Conservation (phyloP, 2,113 vertebrate species). For the Etia nguti region DNA sequence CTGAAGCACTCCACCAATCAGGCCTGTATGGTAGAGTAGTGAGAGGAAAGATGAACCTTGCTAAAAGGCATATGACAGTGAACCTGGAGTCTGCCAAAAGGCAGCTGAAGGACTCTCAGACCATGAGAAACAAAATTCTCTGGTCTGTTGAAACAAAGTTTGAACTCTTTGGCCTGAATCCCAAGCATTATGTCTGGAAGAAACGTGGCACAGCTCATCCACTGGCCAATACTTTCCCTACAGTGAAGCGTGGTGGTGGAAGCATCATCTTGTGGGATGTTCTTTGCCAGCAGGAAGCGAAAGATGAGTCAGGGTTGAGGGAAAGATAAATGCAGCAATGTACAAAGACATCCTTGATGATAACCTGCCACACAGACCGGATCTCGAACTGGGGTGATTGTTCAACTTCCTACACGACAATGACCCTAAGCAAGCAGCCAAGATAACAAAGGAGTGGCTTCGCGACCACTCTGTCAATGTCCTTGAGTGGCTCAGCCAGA, state of each 20-base stretch:
- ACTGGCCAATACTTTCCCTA: not conserved
- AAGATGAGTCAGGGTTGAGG: not conserved
- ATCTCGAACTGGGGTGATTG: not conserved
- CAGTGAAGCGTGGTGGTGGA: not conserved
- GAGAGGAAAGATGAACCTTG: no score
- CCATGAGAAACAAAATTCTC: not conserved
- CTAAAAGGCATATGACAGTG: not conserved
- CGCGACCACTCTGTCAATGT: rapidly evolving
- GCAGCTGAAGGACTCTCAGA: not conserved
- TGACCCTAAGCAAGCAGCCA: not conserved
- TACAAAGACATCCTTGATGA: not conserved
- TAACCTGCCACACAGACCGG: not conserved
- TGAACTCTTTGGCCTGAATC: not conserved
- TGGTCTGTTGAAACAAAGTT: not conserved
- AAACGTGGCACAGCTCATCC: not conserved
- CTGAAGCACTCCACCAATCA: not conserved
- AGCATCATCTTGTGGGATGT: not conserved
- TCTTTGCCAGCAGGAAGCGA: not conserved
- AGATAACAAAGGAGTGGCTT: not conserved
- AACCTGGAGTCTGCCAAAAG: not conserved
- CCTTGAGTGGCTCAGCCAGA: not conserved
- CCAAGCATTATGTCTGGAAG: not conserved
- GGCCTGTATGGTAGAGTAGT: not conserved
- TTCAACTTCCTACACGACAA: not conserved
- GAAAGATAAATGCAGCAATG: not conserved